Conservation (phyloP, 1,140 invertebrate genomes). For the Cydia splendana region DNA sequence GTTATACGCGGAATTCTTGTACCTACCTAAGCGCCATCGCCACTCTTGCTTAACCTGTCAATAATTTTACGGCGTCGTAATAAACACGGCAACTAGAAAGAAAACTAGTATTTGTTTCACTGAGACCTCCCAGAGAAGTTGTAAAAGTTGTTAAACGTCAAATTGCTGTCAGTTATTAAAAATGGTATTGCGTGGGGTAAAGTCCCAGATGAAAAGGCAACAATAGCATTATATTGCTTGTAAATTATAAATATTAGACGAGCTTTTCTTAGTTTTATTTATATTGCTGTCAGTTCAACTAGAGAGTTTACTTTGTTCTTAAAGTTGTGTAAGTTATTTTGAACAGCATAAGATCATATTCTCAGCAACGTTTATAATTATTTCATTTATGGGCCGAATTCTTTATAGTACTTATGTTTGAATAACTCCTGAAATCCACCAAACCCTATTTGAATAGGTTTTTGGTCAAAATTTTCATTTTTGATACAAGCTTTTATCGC, state of each 20-base stretch:
- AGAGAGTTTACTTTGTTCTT: no score
- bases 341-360: no score
- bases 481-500: no score
- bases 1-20: not conserved
- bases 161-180: slow-evolving; percentile 3
- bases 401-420: no score
- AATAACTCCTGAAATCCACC: no score
- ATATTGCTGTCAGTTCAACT: not conserved
- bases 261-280: not conserved
- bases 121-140: slow-evolving; percentile 1
- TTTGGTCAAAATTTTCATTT: no score
- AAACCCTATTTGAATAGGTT: no score
- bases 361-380: no score
- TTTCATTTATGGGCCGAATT: no score
- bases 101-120: not conserved
- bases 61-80: not conserved
- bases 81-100: not conserved
- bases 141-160: not conserved
- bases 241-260: not conserved
- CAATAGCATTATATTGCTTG: not conserved
- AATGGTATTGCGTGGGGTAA: slow-evolving; percentile 10
- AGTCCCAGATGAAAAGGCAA: not conserved
- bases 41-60: not conserved
- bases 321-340: no score
- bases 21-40: not conserved